Conservation (phyloP, 2,797 vertebrate species). For the Odontamblyopus lacepedii region DNA sequence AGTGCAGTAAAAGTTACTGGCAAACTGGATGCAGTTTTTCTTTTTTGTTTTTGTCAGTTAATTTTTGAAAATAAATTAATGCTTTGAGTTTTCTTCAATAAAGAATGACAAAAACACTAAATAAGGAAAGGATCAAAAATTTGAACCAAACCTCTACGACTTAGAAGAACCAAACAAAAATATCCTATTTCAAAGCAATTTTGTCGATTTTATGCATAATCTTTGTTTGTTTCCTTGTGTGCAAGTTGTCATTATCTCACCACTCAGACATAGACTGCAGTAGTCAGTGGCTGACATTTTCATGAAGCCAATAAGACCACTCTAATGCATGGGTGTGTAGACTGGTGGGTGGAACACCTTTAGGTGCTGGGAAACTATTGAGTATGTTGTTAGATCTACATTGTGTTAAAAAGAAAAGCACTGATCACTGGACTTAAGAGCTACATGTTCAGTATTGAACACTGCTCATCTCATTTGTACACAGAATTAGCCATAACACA, state of each 20-base stretch:
- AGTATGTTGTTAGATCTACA: background rate
- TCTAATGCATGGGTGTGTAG: background rate
- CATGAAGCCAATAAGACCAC: conserved; percentile 23
- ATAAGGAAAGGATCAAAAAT: too few relatives aligned
- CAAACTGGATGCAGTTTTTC: too few relatives aligned
- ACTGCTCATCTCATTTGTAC: background rate
- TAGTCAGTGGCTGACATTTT: conserved; percentile 3
- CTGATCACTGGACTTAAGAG: background rate
- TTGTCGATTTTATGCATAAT: conserved; percentile 16
- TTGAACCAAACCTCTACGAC: background rate
- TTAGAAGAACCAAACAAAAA: conserved; percentile 27
- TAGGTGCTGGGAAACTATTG: conserved; percentile 6
- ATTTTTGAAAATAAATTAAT: too few relatives aligned
- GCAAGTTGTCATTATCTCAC: too few relatives aligned
- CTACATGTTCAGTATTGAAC: background rate
- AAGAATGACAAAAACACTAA: too few relatives aligned
- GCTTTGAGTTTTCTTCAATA: too few relatives aligned
- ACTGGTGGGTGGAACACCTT: background rate
- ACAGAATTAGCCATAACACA: background rate
- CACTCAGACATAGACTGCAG: too few relatives aligned
- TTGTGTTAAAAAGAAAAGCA: background rate
- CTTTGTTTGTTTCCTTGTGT: background rate
- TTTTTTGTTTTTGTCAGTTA: too few relatives aligned
- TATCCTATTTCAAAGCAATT: conserved; percentile 43
- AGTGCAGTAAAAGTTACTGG: too few relatives aligned